Base-by-base conservation (phyloP, 2,113 vertebrate genomes). In the Nansenia antarctica region DNA sequence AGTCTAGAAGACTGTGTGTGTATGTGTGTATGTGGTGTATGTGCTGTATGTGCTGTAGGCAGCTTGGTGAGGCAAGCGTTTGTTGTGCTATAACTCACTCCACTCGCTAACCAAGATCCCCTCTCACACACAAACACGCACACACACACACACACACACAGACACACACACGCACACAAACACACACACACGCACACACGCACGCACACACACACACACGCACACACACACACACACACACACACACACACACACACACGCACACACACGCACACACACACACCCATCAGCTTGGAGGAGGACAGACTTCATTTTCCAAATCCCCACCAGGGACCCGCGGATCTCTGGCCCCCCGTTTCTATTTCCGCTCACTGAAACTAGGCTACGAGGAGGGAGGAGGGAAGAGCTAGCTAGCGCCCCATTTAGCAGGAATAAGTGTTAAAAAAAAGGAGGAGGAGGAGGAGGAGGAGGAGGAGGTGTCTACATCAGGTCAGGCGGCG, bases 341-440 rank as follows among this genome's bases (percentile, higher is more conserved):
- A 86, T 82, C 82, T 79, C 70, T 24, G 58, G 70, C 67, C 75
- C 80, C 68, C 65, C 53, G 64, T 5, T 81, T 89, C 91, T 91
- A 93, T 92, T 93, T 92, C 84, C 84, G 87, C 70, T 63, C 71
- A 37, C 57, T 71, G 81, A 89, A 92, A 87, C 83, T 89, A 88
- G 92, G 92, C 84, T 90, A 81, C 70, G 74, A 82, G 83, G 79
- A 76, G 77, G 77, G 76, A 73, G 60, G 49, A 5, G 66, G 70
- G 67, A 77, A 83, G 82, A 78, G 76, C n/a, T n/a, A n/a, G n/a
- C n/a, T 67, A 70, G 65, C 34, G 45, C 63, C 71, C 82, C 78
- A 70, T 85, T 86, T 79, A 80, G 72, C 24, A 32, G 57, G 31
- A 32, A 65, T 12, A 22, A 64, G 74, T 32, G 62, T 63, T 54